Evolutionary conservation across 2,113 vertebrate genomes (phyloP).

Genomic region (Corythaeola cristata): DNA sequence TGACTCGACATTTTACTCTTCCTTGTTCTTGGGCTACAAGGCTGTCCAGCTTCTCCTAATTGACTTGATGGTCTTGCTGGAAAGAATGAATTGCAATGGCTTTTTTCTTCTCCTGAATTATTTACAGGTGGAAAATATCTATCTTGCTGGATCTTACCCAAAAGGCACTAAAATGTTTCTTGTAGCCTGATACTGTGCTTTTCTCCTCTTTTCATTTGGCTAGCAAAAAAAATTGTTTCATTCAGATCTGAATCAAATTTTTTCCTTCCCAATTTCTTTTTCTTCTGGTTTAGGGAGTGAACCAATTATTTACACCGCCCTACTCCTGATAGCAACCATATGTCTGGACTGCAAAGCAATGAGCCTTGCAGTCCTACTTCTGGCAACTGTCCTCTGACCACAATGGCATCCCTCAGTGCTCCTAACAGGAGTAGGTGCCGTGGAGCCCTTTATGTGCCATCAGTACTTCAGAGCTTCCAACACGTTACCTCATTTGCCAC

Average conservation of each 20-base stretch:
- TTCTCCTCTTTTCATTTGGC: background rate
- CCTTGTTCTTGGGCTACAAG: background rate
- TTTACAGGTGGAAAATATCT: slow-evolving; percentile 66
- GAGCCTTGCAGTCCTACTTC: slow-evolving; percentile 30
- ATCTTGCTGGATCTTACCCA: slow-evolving; percentile 41
- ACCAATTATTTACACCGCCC: slow-evolving; percentile 41
- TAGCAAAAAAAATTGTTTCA: background rate
- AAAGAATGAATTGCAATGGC: slow-evolving; percentile 23
- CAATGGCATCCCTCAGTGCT: background rate
- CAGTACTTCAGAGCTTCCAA: background rate
- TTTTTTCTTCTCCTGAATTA: slow-evolving; percentile 60
- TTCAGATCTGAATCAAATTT: background rate
- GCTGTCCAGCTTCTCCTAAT: slow-evolving; percentile 33
- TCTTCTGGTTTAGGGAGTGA: slow-evolving; percentile 36
- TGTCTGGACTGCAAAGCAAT: slow-evolving; percentile 47
- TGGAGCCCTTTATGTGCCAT: background rate
- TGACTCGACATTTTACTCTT: background rate
- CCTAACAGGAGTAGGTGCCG: slow-evolving; percentile 19
- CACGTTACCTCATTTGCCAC: background rate
- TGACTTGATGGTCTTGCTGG: slow-evolving; percentile 39
- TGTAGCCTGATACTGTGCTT: background rate
- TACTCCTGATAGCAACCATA: slow-evolving; percentile 54
- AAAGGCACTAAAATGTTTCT: slow-evolving; percentile 38
- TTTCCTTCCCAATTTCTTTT: background rate
- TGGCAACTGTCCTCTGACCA: slow-evolving; percentile 45